phyloP scores from a whole-genome alignment of 2,113 vertebrate species.

The Coptodon bakossiorum region DNA sequence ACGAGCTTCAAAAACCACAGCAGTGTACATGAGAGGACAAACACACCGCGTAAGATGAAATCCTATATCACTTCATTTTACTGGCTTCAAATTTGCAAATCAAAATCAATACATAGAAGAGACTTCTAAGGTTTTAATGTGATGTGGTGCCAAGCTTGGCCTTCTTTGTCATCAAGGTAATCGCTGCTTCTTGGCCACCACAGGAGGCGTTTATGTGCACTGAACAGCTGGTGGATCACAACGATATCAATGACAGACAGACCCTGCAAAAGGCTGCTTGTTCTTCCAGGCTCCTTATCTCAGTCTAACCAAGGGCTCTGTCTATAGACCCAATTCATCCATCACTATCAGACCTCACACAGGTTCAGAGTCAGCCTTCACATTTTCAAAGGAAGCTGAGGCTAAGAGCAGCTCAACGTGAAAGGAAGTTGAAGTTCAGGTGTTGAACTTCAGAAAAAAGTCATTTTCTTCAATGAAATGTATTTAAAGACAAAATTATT shows the following conservation, averaged over 20 bases:
- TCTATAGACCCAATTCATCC: constrained; percentile 49
- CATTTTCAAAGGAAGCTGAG: neutral
- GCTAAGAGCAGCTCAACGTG: neutral
- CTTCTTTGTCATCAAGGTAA: constrained; percentile 17
- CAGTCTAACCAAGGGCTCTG: constrained; percentile 16
- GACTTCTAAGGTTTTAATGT: neutral
- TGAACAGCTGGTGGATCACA: constrained; percentile 21
- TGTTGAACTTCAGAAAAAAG: neutral
- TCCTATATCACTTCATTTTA: neutral
- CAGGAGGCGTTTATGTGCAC: constrained; percentile 20
- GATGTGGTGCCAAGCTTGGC: neutral
- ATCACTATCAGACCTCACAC: constrained; percentile 58
- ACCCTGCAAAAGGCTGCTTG: constrained; percentile 9
- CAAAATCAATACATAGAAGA: neutral
- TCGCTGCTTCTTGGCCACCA: neutral
- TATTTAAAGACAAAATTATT: neutral
- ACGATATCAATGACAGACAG: constrained; percentile 64
- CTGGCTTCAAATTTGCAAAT: neutral
- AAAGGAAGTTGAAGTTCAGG: neutral
- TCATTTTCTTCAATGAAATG: neutral
- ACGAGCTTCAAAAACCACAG: neutral
- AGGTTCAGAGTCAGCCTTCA: constrained; percentile 27
- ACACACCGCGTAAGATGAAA: neutral
- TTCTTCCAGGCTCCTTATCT: constrained; percentile 59
- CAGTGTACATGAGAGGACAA: neutral